These are phyloP conservation scores for Agriopis leucophaearia DNA, from an alignment of 2,888 invertebrate species.

Conservation along the genomic window DNA sequence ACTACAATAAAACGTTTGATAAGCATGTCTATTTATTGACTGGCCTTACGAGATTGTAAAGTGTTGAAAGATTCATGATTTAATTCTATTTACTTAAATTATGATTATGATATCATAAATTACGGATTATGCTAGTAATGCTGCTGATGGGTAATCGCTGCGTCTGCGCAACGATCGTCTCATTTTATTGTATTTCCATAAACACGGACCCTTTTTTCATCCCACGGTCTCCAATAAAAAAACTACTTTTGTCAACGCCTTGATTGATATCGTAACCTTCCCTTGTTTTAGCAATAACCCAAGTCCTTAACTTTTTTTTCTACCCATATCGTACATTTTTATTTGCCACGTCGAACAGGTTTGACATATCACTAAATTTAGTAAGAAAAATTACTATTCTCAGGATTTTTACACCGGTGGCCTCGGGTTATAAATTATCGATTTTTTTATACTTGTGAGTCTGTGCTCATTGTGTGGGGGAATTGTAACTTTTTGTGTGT, in stretches of 20 bases:
- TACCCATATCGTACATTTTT: conserved; percentile 77
- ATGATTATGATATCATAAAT: conserved; percentile 29
- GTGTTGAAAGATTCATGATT: conserved; percentile 38
- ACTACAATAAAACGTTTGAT: conserved; percentile 26
- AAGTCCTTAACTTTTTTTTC: conserved; percentile 71
- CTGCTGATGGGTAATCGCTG: conserved; percentile 36
- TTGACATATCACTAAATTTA: conserved; percentile 86
- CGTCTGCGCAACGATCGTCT: conserved; percentile 61
- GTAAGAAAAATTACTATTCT: conserved; percentile 83
- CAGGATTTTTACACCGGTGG: conserved; percentile 80
- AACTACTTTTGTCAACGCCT: conserved; percentile 82
- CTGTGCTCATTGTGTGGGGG: conserved; percentile 74
- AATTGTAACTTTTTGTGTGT: conserved; percentile 72
- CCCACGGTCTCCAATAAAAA: conserved; percentile 72
- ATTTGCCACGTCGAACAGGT: conserved; percentile 82
- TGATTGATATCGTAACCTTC: conserved; percentile 85
- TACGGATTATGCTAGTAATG: conserved; percentile 27
- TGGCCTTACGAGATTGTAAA: conserved; percentile 27
- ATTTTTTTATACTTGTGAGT: conserved; percentile 70
- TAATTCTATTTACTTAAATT: conserved; percentile 32
- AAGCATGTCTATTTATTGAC: conserved; percentile 20
- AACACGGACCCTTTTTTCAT: conserved; percentile 80
- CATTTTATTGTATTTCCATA: conserved; percentile 79
- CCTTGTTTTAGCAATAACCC: conserved; percentile 86
- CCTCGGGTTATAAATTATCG: conserved; percentile 80